These are phyloP conservation scores for Apocrypta bakeri DNA, from an alignment of 1,140 invertebrate species.

Conservation along the genomic window DNA sequence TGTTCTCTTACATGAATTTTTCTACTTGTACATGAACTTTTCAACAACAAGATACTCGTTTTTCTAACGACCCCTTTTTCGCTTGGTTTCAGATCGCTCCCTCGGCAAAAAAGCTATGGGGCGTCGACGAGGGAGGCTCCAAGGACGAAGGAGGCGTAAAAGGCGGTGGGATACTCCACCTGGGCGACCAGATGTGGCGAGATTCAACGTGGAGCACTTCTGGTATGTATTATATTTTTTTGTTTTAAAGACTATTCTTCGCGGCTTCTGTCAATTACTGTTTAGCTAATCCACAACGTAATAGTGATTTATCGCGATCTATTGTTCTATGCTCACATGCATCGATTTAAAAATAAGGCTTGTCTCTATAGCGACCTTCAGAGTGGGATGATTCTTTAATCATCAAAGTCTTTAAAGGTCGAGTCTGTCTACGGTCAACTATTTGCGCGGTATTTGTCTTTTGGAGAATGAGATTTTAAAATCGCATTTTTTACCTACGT, in stretches of 20 bases:
- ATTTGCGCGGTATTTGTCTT: neutral
- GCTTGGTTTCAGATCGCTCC: slow-evolving; percentile 85
- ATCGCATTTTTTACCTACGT: too few relatives aligned
- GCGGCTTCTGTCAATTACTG: neutral
- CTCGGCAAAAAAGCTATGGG: slow-evolving; percentile 90
- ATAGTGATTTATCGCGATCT: neutral
- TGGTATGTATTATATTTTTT: slow-evolving; percentile 73
- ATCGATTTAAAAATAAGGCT: neutral
- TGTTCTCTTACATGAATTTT: too few relatives aligned
- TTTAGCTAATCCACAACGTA: neutral
- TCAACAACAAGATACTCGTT: neutral
- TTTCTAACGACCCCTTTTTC: slow-evolving; percentile 56
- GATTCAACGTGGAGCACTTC: slow-evolving; percentile 91
- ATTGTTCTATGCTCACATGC: neutral
- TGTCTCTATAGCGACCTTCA: neutral
- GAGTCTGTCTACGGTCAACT: neutral
- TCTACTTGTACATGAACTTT: too few relatives aligned
- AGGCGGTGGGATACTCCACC: slow-evolving; percentile 81
- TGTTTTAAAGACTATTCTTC: too few relatives aligned
- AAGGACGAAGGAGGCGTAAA: slow-evolving; percentile 77
- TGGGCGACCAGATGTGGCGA: slow-evolving; percentile 90
- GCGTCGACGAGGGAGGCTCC: slow-evolving; percentile 84
- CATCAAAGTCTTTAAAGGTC: neutral
- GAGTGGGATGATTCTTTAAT: neutral
- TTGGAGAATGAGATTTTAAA: too few relatives aligned